Evolutionary conservation across 2,797 vertebrate genomes (phyloP), one percentile per base, ranked within the genome.

Genomic region (Cyclura pinguis): DNA sequence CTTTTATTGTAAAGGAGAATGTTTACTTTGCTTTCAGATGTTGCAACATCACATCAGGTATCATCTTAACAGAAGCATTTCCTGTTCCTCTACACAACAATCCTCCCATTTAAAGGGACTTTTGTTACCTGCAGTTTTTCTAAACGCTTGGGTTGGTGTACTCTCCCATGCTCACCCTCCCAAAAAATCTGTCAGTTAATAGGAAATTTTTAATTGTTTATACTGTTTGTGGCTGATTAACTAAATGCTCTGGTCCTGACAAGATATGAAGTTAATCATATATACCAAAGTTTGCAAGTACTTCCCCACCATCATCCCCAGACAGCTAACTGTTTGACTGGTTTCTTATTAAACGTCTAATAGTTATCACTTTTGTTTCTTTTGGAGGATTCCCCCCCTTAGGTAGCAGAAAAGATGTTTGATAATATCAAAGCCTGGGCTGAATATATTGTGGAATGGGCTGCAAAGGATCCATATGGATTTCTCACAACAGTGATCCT

Each of bases 391-490:
- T 91, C 92, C 29, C 93, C 84, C 74, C 85, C 73, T n/a, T 91
- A 90, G 90, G 84, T 87, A 80, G 27, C 87, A 93, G 94, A 83
- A 92, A 97, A 96, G 92, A 99, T 99, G 99, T 97, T 99, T 42
- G 98, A 99, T 92, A 69, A 84, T 69, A 80, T 99, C 86, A 98
- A 98, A 96, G 98, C 97, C 57, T 99, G 99, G 99, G 99, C 99
- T 0, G 98, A 99, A 94, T 99, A 99, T 92, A 96, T 99, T 50
- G 99, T 99, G 96, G 99, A 99, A 96, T 99, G 99, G 99, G 99
- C 99, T 92, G 99, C 99, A 93, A 98, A 99, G 97, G 99, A 99
- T 96, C 99, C 99, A 2, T 99, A 99, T 0, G 99, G 99, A 93
- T 99, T 99, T 93, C 98, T 99, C 62, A 99, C 98, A 0, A 99